Percentiles rank a stretch among this genome's conserved stretches.
These are phyloP conservation scores for Eretmochelys imbricata DNA, from an alignment of 2,113 vertebrate species.

Conservation along the genomic window DNA sequence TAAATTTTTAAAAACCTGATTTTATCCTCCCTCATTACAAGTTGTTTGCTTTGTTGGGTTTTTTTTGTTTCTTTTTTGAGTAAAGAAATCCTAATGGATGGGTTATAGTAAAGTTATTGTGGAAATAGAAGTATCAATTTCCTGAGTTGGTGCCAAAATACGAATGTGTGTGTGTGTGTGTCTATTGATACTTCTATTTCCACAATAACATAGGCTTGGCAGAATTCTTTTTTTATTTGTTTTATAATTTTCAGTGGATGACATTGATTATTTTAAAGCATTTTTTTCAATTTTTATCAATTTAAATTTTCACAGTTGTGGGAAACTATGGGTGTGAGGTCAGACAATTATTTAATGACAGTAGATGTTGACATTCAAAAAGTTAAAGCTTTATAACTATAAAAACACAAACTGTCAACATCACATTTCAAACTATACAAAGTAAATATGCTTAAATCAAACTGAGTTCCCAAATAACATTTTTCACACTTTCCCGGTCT, in stretches of 20 bases:
- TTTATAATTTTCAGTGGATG: not conserved
- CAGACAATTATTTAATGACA: not conserved
- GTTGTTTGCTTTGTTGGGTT: fast-evolving
- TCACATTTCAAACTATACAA: not conserved
- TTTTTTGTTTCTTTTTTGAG: not conserved
- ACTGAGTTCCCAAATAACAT: too few relatives aligned
- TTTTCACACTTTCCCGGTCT: too few relatives aligned
- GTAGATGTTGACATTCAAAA: not conserved
- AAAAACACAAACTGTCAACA: not conserved
- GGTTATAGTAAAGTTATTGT: not conserved
- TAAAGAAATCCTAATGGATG: not conserved
- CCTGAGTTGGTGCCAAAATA: not conserved
- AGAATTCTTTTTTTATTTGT: too few relatives aligned
- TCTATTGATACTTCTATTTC: not conserved
- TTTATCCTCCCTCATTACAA: not conserved
- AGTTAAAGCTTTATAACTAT: not conserved
- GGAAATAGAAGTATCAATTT: fast-evolving
- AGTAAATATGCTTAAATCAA: not conserved
- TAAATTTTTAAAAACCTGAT: not conserved
- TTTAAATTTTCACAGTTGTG: not conserved
- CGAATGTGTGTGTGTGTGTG: not conserved
- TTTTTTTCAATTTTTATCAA: not conserved
- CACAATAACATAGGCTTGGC: too few relatives aligned
- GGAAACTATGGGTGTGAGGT: not conserved
- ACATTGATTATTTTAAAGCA: not conserved